phyloP scores from a whole-genome alignment of 2,888 invertebrate genomes.

The Teinopalpus imperialis region DNA sequence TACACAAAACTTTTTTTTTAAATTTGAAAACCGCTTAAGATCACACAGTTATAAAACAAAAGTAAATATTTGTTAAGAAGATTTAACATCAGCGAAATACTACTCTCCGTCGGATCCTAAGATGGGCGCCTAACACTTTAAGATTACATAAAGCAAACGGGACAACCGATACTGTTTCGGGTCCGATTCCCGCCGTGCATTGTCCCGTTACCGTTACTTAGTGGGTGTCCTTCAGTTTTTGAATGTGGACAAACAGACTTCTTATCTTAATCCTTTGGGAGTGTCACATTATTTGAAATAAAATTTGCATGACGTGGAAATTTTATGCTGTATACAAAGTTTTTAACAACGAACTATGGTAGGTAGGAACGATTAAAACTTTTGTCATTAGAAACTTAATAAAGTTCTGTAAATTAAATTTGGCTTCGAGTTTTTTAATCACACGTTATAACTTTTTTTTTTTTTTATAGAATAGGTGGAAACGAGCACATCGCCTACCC shows the following conservation, averaged over 20 bases:
- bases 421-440: too few relatives aligned
- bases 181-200: not conserved
- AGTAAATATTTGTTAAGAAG: slow-evolving; percentile 6
- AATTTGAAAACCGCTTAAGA: too few relatives aligned
- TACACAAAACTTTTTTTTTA: too few relatives aligned
- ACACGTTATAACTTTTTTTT: too few relatives aligned
- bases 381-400: too few relatives aligned
- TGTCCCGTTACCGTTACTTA: slow-evolving; percentile 13
- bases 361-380: too few relatives aligned
- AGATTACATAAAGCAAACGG: slow-evolving; percentile 8
- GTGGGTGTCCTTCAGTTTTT: slow-evolving; percentile 15
- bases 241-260: slow-evolving; percentile 6
- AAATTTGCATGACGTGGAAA: slow-evolving; percentile 2
- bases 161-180: slow-evolving; percentile 3
- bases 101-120: not conserved
- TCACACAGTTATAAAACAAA: not conserved
- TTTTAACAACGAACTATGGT: too few relatives aligned
- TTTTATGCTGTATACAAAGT: not conserved
- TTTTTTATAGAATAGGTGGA: too few relatives aligned
- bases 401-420: too few relatives aligned
- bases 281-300: not conserved
- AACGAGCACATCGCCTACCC: too few relatives aligned
- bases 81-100: not conserved
- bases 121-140: slow-evolving; percentile 9
- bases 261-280: slow-evolving; percentile 23